Conservation (phyloP, 2,113 vertebrate genomes). For the Lamprotornis superbus region DNA sequence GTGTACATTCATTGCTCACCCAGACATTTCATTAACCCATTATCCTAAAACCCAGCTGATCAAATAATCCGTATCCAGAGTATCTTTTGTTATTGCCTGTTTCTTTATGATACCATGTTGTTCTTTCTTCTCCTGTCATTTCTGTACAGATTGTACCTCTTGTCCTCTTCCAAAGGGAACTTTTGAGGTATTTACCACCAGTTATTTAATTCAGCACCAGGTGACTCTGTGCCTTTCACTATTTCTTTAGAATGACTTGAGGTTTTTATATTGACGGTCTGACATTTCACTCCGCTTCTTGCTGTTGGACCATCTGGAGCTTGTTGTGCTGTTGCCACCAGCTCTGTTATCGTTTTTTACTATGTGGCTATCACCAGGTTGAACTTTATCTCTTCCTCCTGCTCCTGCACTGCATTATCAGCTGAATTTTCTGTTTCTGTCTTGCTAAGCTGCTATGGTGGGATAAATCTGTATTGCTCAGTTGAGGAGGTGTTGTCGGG, state of each 20-base stretch:
- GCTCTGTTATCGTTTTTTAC: background rate
- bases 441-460: background rate
- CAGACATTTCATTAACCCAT: conserved; percentile 3
- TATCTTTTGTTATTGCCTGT: background rate
- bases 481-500: background rate
- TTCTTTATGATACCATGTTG: background rate
- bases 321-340: background rate
- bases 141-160: background rate
- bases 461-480: background rate
- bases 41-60: conserved; percentile 19
- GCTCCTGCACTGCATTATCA: background rate
- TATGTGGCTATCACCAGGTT: background rate
- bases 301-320: background rate
- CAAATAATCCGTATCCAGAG: background rate
- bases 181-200: background rate
- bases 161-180: background rate
- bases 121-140: background rate
- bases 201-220: background rate
- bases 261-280: background rate
- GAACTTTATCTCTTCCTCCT: conserved; percentile 39
- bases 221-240: background rate
- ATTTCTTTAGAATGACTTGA: background rate
- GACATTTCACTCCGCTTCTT: background rate
- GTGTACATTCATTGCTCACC: background rate
- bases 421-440: background rate